Base-by-base conservation (phyloP, 2,888 invertebrate genomes). In the Syritta pipiens region DNA sequence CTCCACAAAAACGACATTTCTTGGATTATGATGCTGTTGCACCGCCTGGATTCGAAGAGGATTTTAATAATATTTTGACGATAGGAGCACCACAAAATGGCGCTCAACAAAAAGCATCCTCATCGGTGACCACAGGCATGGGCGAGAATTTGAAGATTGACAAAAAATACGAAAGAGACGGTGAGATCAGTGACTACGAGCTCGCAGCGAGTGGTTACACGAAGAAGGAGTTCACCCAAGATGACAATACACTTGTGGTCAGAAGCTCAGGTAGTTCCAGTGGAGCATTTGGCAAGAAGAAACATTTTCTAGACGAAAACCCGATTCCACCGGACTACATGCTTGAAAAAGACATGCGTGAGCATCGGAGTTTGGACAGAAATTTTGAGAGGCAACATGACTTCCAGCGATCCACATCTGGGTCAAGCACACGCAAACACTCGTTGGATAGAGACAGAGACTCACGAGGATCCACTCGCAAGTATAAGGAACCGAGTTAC, bases 11-110 rank as follows among this genome's bases (percentile, higher is more conserved):
- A 83, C 90, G 91, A 19, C 92, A 92, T 86, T 92, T 92, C 83
- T 89, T 92, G 49, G 92, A 92, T 83, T 92, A 92, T 83, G 92
- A 92, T 86, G 91, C 91, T 68, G 90, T 90, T 55, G 89, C 90
- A 51, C 91, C 91, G 63, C 90, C 91, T 62, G 91, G 90, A 17
- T 87, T 88, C 72, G 85, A 87, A 19, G 87, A 88, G 26, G 82
- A 81, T 17, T 83, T 83, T 55, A 83, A 82, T 59, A 81, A 75
- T 37, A 81, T 81, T 30, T 75, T 82, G 37, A 71, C 81, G 4
- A 77, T 81, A 30, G 62, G 83, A 1, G 53, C 81, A 0, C 19
- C 69, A 12, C 68, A 65, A 37, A 22, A 19, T 51, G 26, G 32
- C 24, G 35, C 59, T 3, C 57, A 63, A 19, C 46, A 44, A 17